Percentiles rank a stretch among this genome's conserved stretches.
These are phyloP conservation scores for Heterodera schachtii DNA, from an alignment of 1,140 invertebrate species.

Conservation along the genomic window DNA sequence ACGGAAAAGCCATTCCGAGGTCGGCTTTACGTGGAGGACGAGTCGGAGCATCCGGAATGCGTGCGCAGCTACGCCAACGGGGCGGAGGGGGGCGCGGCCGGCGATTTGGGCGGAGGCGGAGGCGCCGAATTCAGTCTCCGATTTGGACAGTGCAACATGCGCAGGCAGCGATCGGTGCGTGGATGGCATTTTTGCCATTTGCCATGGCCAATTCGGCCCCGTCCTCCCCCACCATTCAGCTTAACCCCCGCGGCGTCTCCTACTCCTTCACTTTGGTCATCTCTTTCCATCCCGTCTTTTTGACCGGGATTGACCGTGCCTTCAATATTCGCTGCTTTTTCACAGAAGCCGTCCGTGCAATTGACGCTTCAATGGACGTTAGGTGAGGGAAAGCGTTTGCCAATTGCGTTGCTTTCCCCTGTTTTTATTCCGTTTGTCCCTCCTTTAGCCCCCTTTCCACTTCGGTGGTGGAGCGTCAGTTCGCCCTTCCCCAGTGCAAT, in stretches of 20 bases:
- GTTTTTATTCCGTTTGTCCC: not conserved
- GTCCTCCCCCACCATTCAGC: no score
- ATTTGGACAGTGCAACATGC: slow-evolving; percentile 65
- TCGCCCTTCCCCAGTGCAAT: slow-evolving; percentile 57
- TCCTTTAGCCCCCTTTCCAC: slow-evolving; percentile 58
- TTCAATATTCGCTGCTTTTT: slow-evolving; percentile 65
- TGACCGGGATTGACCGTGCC: slow-evolving; percentile 60
- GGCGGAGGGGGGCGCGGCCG: not conserved
- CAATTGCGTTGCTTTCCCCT: not conserved
- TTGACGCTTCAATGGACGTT: slow-evolving; percentile 60
- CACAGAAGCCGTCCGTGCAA: slow-evolving; percentile 59
- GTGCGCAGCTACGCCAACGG: slow-evolving; percentile 44
- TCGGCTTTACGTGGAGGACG: slow-evolving; percentile 60
- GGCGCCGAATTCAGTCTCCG: slow-evolving; percentile 51
- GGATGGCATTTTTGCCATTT: no score
- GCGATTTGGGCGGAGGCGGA: slow-evolving; percentile 10
- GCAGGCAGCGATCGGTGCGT: slow-evolving; percentile 56
- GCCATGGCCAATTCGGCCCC: no score
- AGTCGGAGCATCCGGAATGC: slow-evolving; percentile 57
- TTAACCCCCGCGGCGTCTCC: slow-evolving; percentile 61
- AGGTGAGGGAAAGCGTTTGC: slow-evolving; percentile 34
- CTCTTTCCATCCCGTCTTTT: slow-evolving; percentile 63
- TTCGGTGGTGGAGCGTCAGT: slow-evolving; percentile 56
- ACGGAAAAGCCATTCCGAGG: slow-evolving; percentile 58
- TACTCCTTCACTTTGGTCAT: slow-evolving; percentile 61